Evolutionary conservation across 2,797 vertebrate genomes (phyloP).

Genomic region (Balearica regulorum): DNA sequence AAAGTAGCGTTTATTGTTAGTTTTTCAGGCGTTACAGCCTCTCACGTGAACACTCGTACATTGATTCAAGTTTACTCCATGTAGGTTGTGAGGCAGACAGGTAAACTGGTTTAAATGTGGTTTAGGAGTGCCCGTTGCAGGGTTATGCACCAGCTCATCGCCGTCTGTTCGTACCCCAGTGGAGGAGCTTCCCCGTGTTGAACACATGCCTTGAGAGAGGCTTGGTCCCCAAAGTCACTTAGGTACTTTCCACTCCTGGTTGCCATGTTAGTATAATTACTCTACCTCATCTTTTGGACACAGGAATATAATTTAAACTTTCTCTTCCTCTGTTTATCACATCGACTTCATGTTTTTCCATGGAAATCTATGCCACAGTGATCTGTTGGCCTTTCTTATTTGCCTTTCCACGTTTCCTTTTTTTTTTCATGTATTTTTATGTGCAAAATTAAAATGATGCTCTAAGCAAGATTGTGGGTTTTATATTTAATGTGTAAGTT

Average conservation of each 20-base stretch:
- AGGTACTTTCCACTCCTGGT: rapidly evolving
- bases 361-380: background rate
- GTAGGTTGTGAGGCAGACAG: background rate
- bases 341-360: rapidly evolving
- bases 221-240: rapidly evolving
- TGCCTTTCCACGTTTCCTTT: rapidly evolving
- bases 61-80: rapidly evolving
- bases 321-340: background rate
- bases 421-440: background rate
- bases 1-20: rapidly evolving
- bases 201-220: background rate
- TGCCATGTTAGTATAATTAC: rapidly evolving
- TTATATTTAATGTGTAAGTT: background rate
- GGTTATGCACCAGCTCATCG: background rate
- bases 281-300: background rate
- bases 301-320: background rate
- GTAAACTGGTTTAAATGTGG: rapidly evolving
- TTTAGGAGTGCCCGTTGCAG: rapidly evolving
- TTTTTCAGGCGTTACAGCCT: too few relatives aligned
- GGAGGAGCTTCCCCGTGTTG: background rate
- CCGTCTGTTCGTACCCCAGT: rapidly evolving
- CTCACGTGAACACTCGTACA: rapidly evolving
- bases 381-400: background rate
- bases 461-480: background rate
- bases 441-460: too few relatives aligned